Conservation (phyloP, 2,888 invertebrate species). For the Drosophila ezoana region DNA sequence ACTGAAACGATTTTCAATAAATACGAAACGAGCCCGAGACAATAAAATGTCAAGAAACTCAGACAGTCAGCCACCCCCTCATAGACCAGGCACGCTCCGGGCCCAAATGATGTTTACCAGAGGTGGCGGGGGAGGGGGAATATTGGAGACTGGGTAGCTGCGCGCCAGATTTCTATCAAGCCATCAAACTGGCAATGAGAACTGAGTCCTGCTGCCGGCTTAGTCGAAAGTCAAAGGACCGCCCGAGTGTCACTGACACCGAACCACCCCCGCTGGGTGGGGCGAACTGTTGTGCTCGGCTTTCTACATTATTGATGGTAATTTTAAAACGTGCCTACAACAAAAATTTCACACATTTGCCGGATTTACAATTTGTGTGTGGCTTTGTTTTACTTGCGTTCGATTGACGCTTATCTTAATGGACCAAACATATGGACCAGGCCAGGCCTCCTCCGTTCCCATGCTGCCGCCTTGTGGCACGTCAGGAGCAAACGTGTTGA, state of each 20-base stretch:
- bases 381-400: slow-evolving; percentile 62
- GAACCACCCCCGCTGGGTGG: slow-evolving; percentile 17
- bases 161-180: slow-evolving; percentile 72
- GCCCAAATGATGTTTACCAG: not conserved
- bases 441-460: not conserved
- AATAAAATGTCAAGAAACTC: slow-evolving; percentile 71
- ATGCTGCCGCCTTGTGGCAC: not conserved
- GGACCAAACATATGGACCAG: slow-evolving; percentile 78
- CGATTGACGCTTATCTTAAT: slow-evolving; percentile 81
- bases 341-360: slow-evolving; percentile 79
- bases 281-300: slow-evolving; percentile 13
- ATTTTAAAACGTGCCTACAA: slow-evolving; percentile 80
- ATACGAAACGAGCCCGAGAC: slow-evolving; percentile 67
- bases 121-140: not conserved
- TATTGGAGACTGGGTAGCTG: slow-evolving; percentile 15
- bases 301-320: slow-evolving; percentile 77
- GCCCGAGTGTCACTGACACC: slow-evolving; percentile 68
- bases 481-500: slow-evolving; percentile 70
- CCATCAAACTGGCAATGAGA: slow-evolving; percentile 73
- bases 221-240: slow-evolving; percentile 64
- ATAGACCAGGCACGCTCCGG: slow-evolving; percentile 12
- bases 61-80: slow-evolving; percentile 35
- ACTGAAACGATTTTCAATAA: slow-evolving; percentile 68
- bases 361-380: slow-evolving; percentile 73
- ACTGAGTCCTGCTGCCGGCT: slow-evolving; percentile 36